Evolutionary conservation across 1,140 invertebrate genomes (phyloP), one percentile per base, ranked within the genome.

Genomic region (Neotoxoptera formosana): DNA sequence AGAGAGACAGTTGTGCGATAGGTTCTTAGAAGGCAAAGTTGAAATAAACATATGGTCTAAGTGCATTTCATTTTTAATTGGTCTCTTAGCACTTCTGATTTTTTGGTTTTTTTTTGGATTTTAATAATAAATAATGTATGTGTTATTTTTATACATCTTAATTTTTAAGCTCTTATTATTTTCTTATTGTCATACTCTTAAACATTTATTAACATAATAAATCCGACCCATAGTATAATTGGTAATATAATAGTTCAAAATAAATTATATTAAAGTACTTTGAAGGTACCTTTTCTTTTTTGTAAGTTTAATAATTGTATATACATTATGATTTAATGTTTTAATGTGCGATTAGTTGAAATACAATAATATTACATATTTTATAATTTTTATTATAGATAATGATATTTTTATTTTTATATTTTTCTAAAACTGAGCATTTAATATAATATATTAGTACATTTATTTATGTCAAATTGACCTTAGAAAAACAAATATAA

Each of bases 1-100:
- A 30, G 91, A 93, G 4, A 93, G 86, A 86, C 91, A 93, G 20
- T 36, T 93, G 25, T 93, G 91, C 9, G 30, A 84, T 45, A 84
- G 91, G 9, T 93, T 93, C 25, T 53, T 86, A 3, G 34, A n/a
- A 0, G 14, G 47, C 30, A 56, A 56, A 36, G 45, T 25, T 6
- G 47, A 48, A 34, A 21, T 83, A 25, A 51, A 25, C n/a, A 41
- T 89, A 30, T 67, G 36, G 60, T 8, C 56, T 20, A 91, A n/a
- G 45, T n/a, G 56, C 7, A 20, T 76, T 91, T 91, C 36, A n/a
- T 91, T 91, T 47, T 91, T 91, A 76, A n/a, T 91, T 4, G 89
- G 89, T 91, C 56, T 91, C 7, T 7, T 91, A 34, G 90, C 47
- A 34, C 36, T 91, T 9, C 0, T 91, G 20, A n/a, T 91, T 21